phyloP scores from a whole-genome alignment of 92 coral and sea anemone species.

The Metridium senile region DNA sequence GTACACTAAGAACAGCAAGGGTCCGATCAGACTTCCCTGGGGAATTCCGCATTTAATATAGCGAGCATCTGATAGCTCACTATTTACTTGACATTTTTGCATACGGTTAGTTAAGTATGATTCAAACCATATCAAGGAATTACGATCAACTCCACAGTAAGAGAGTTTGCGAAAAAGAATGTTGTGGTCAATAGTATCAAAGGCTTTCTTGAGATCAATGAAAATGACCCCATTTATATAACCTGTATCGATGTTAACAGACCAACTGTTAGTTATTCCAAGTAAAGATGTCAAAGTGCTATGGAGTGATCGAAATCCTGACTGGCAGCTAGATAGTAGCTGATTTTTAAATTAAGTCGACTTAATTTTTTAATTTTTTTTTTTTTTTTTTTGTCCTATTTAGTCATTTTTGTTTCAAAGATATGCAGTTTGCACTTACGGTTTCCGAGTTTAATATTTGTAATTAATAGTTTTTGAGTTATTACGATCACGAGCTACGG shows the following conservation, averaged over 20 bases:
- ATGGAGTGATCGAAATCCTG: slow-evolving; percentile 43
- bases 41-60: background rate
- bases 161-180: slow-evolving; percentile 29
- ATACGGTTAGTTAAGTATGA: slow-evolving; percentile 10
- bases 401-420: too few species aligned
- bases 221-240: slow-evolving; percentile 32
- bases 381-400: too few species aligned
- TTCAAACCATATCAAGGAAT: slow-evolving; percentile 33
- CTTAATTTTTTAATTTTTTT: too few species aligned
- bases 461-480: too few species aligned
- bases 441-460: too few species aligned
- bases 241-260: slow-evolving; percentile 38
- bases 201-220: background rate
- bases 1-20: background rate
- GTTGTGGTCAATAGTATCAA: slow-evolving; percentile 33
- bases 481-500: too few species aligned
- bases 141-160: slow-evolving; percentile 9
- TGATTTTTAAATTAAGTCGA: too few species aligned
- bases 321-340: slow-evolving; percentile 24
- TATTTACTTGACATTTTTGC: slow-evolving; percentile 35
- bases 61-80: slow-evolving; percentile 43
- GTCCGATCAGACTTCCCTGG: background rate
- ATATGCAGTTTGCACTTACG: too few species aligned
- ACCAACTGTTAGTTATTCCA: slow-evolving; percentile 41
- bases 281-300: slow-evolving; percentile 38